Conservation (phyloP, 2,797 vertebrate species). For the Cyprinodon diabolis region DNA sequence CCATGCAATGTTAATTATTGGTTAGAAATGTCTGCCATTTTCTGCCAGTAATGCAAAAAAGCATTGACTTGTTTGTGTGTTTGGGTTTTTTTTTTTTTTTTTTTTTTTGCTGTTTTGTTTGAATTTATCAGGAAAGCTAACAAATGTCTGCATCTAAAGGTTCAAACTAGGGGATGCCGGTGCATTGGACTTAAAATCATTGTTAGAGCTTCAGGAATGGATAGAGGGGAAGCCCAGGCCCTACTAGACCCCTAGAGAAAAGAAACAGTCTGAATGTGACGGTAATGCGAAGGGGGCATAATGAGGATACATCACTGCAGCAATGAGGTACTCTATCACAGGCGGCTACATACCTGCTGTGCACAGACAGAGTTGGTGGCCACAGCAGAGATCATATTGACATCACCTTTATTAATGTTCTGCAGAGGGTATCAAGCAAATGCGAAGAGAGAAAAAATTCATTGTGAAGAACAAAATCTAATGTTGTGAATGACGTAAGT, state of each 20-base stretch:
- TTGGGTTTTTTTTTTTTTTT: background rate
- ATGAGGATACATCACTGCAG: slow-evolving; percentile 80
- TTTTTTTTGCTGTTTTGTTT: background rate
- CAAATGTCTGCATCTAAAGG: slow-evolving; percentile 52
- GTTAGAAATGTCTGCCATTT: no score
- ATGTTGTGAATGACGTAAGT: slow-evolving; percentile 26
- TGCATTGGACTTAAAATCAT: slow-evolving; percentile 26
- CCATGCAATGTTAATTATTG: no score
- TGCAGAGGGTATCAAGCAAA: slow-evolving; percentile 30
- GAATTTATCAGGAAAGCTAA: background rate
- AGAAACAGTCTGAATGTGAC: slow-evolving; percentile 66
- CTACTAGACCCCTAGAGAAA: slow-evolving; percentile 50
- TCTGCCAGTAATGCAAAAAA: no score
- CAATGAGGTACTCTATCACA: slow-evolving; percentile 73
- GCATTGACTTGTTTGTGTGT: no score
- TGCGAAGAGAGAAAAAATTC: slow-evolving; percentile 20
- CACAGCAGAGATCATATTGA: slow-evolving; percentile 21
- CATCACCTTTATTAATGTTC: slow-evolving; percentile 29
- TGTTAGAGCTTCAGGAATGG: slow-evolving; percentile 39
- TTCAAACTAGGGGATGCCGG: slow-evolving; percentile 18
- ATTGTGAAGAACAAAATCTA: slow-evolving; percentile 30
- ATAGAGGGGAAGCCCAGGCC: slow-evolving; percentile 65
- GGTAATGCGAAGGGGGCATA: slow-evolving; percentile 68
- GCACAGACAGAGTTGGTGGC: slow-evolving; percentile 14
- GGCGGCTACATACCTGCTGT: slow-evolving; percentile 15